Evolutionary conservation across 2,888 invertebrate genomes (phyloP), one percentile per base, ranked within the genome.

Genomic region (Homarus gammarus): DNA sequence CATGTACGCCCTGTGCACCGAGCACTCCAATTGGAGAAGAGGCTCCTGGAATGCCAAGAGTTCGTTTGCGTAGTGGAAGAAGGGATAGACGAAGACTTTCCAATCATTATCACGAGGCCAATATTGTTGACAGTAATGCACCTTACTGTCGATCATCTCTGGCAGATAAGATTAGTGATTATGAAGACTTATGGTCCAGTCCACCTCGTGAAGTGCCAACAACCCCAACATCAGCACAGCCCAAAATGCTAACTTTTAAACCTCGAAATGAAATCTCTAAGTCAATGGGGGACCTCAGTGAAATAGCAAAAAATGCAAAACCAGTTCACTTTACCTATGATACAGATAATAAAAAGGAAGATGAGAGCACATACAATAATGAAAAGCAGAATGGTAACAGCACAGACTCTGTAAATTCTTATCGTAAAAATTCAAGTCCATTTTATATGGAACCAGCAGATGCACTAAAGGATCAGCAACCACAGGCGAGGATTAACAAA

Each of bases 181-280:
- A 98, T 93, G 98, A 98, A 94, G 98, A 98, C 93, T 96, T 98
- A 93, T 98, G 98, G 98, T 96, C 96, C 92, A 96, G 96, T 92
- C 93, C 94, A 31, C 93, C 94, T 15, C 81, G 84, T 36, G 91
- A 88, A 22, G 40, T 82, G 64, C 77, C 51, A 77, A 87, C 79
- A 18, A 91, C 70, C 91, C 92, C 87, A 92, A 93, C 44, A 91
- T 91, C 89, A 38, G 61, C 85, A n/a, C 88, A 84, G 15, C 85
- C 92, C 91, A 87, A 91, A 61, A 86, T 91, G 84, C 79, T 82
- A 12, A 87, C 92, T 22, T 91, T 91, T 64, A 91, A 91, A 49
- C 90, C 92, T 33, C 85, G 87, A 31, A 64, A 82, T 51, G 92
- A 92, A 79, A 89, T 92, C 22, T 92, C 92, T 15, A 92, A 90